A percentile compares a stretch with the other conserved stretches of the same genome.
phyloP scores from a whole-genome alignment of 2,113 vertebrate species.

The Rhynchomys soricoides region DNA sequence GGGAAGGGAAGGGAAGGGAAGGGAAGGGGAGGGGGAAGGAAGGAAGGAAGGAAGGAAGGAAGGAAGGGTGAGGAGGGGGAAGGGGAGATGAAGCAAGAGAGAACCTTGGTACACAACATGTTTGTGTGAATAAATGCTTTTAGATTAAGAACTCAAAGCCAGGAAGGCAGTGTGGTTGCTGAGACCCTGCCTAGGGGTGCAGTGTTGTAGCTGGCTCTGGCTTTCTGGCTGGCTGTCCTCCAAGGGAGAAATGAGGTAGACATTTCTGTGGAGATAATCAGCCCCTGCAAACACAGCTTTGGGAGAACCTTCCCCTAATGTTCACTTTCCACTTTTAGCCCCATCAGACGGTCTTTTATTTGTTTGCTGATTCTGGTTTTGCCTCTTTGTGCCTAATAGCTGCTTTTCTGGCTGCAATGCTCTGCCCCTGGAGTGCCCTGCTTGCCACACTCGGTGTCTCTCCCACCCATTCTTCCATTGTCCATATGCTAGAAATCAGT shows the following conservation, averaged over 20 bases:
- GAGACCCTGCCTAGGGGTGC: background rate
- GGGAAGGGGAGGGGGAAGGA: background rate
- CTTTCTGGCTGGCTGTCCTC: background rate
- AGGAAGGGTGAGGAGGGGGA: background rate
- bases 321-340: conserved; percentile 64
- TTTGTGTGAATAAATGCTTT: conserved; percentile 38
- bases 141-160: conserved; percentile 45
- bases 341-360: background rate
- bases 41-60: too few relatives aligned
- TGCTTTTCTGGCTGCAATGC: background rate
- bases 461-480: background rate
- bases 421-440: background rate
- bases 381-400: background rate
- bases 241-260: conserved; percentile 25
- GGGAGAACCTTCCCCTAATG: conserved; percentile 44
- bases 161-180: background rate
- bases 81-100: background rate
- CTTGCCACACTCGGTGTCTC: background rate
- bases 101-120: background rate
- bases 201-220: background rate
- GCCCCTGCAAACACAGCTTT: conserved; percentile 19
- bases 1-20: background rate
- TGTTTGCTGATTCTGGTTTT: background rate
- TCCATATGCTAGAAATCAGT: background rate
- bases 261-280: conserved; percentile 57